Base-by-base conservation (phyloP, 2,888 invertebrate genomes). In the Lycaena phlaeas region DNA sequence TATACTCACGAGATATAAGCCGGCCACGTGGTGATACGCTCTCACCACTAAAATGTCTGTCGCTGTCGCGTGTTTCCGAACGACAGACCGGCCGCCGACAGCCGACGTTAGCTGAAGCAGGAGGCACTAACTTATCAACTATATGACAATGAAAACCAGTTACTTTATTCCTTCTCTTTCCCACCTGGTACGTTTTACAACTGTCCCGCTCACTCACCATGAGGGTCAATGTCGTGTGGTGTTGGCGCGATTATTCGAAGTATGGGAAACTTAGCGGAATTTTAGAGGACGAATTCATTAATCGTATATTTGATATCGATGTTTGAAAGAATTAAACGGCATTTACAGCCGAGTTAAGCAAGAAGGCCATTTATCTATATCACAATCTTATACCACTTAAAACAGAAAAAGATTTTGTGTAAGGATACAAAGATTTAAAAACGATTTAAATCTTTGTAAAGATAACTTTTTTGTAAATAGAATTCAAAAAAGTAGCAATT, bases 1-100 rank as follows among this genome's bases (percentile, higher is more conserved):
- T 36, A 46, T 57, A 78, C 79, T 79, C 56, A 81, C 78, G 61
- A 63, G 64, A 65, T 64, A 64, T 52, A 53, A 50, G 60, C 64
- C 72, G 68, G 66, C 76, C 82, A 82, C 82, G 82, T 82, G 82
- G 65, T 73, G 15, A 54, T 40, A 47, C 49, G 36, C 34, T 37
- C 45, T 47, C 50, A 54, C 57, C 50, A 54, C 56, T 61, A 55
- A 47, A 50, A 52, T 49, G 64, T 67, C 73, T 70, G 64, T 50
- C 61, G 65, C 73, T 73, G 73, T 62, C 77, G 75, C 64, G 55
- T 50, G 67, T 64, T 61, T 54, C 59, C 65, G 70, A 70, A 70
- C 78, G 77, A 82, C 81, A 73, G 81, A 55, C 71, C 63, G n/a
- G n/a, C n/a, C n/a, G 43, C 31, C 25, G 26, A 40, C n/a, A n/a